phyloP scores from a whole-genome alignment of 2,888 invertebrate genomes.

The Drosophila anomelani region DNA sequence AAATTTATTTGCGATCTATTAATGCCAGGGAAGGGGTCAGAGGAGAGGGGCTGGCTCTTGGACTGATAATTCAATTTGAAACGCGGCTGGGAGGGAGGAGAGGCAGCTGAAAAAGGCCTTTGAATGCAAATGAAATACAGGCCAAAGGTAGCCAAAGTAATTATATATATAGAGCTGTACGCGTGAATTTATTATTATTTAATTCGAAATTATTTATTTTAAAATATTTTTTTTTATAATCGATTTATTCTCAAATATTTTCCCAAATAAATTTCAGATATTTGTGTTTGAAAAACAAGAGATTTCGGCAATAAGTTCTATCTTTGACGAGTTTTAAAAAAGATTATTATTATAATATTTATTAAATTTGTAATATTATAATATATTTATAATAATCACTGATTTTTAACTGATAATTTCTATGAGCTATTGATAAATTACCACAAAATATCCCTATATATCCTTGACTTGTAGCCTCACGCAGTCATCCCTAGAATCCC shows the following conservation, averaged over 20 bases:
- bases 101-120: slow-evolving; percentile 35
- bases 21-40: neutral
- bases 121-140: slow-evolving; percentile 35
- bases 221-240: no score
- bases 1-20: slow-evolving; percentile 27
- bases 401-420: neutral
- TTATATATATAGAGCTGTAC: slow-evolving; percentile 6
- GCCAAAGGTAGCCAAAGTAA: slow-evolving; percentile 20
- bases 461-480: slow-evolving; percentile 13
- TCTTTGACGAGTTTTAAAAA: neutral
- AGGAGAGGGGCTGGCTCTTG: neutral
- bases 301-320: neutral
- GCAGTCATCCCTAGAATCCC: slow-evolving; percentile 18
- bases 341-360: neutral
- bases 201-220: neutral
- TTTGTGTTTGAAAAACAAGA: neutral
- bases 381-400: no score
- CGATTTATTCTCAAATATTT: neutral
- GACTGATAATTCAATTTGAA: slow-evolving; percentile 42
- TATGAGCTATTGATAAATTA: neutral
- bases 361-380: neutral
- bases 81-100: neutral
- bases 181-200: neutral
- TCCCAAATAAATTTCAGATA: neutral
- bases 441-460: neutral